phyloP scores from a whole-genome alignment of 2,797 vertebrate genomes.

The Melanotaenia trifasciata region DNA sequence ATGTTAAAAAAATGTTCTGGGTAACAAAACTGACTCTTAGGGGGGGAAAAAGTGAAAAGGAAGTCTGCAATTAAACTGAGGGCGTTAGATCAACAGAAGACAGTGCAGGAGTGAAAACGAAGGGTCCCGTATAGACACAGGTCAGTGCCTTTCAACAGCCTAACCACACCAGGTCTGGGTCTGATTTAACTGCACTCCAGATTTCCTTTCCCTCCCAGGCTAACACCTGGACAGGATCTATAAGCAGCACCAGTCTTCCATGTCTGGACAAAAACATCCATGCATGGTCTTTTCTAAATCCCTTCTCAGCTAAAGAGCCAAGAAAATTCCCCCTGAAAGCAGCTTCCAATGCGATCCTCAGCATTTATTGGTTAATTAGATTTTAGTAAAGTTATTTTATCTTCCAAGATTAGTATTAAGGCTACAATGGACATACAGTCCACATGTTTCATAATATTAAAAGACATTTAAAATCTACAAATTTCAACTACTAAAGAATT shows the following conservation, averaged over 20 bases:
- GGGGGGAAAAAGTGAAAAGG: background rate
- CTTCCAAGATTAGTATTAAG: background rate
- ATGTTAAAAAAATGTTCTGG: background rate
- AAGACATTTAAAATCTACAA: too few species aligned
- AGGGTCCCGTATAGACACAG: conserved; percentile 27
- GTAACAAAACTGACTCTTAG: too few species aligned
- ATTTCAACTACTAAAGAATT: too few species aligned
- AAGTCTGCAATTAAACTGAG: conserved; percentile 8
- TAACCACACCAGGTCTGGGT: conserved; percentile 51
- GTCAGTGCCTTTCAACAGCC: conserved; percentile 33
- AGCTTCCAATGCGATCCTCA: conserved; percentile 6
- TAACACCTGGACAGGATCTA: conserved; percentile 72
- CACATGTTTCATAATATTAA: too few species aligned
- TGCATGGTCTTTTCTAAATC: conserved; percentile 15
- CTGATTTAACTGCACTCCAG: conserved; percentile 55
- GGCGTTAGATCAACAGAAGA: background rate
- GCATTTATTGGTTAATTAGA: conserved; percentile 3
- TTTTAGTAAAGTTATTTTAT: background rate
- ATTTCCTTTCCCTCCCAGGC: conserved; percentile 64
- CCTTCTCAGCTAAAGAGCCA: conserved; percentile 22
- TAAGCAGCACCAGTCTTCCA: conserved; percentile 42
- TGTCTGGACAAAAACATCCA: conserved; percentile 47
- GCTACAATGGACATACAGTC: too few species aligned
- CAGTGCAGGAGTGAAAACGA: conserved; percentile 14
- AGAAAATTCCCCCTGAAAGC: conserved; percentile 1